Percentiles rank a stretch among this genome's conserved stretches.
These are phyloP conservation scores for Catajapyx aquilonaris DNA, from an alignment of 1,140 invertebrate genomes.

Conservation along the genomic window DNA sequence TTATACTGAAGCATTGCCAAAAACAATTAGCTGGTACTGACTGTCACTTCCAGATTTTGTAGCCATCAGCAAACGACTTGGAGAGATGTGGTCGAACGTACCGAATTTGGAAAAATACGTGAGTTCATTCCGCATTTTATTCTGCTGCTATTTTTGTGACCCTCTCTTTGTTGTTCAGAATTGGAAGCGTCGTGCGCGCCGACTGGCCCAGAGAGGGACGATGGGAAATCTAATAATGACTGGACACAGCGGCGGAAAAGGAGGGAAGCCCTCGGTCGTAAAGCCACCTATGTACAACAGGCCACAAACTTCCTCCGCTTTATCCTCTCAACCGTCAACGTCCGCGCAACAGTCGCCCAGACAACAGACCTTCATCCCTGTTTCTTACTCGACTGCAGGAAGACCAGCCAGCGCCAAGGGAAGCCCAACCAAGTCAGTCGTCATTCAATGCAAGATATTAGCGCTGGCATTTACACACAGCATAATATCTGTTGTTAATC, in stretches of 20 bases:
- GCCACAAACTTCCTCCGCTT: no score
- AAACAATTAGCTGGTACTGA: constrained; percentile 2
- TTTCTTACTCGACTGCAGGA: no score
- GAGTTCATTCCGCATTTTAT: constrained; percentile 15
- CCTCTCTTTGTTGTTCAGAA: constrained; percentile 25
- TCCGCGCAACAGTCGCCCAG: neutral
- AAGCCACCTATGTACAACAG: no score
- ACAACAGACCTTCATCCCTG: no score
- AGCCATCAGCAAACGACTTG: constrained; percentile 51
- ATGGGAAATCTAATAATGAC: no score
- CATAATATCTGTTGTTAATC: neutral
- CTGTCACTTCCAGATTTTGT: constrained; percentile 48
- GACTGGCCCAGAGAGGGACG: constrained; percentile 34
- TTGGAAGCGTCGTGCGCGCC: constrained; percentile 54
- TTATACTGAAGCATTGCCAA: neutral
- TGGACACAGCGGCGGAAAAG: no score
- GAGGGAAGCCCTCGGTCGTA: no score
- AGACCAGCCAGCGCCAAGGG: no score
- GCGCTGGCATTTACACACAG: no score
- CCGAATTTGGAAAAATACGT: constrained; percentile 26
- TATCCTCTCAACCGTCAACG: no score
- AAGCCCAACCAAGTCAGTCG: no score
- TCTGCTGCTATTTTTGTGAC: neutral
- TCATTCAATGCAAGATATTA: no score
- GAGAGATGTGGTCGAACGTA: constrained; percentile 65